Evolutionary conservation across 2,113 vertebrate species (phyloP), one percentile per base, ranked within the genome.

Genomic region (Arenaria interpres): DNA sequence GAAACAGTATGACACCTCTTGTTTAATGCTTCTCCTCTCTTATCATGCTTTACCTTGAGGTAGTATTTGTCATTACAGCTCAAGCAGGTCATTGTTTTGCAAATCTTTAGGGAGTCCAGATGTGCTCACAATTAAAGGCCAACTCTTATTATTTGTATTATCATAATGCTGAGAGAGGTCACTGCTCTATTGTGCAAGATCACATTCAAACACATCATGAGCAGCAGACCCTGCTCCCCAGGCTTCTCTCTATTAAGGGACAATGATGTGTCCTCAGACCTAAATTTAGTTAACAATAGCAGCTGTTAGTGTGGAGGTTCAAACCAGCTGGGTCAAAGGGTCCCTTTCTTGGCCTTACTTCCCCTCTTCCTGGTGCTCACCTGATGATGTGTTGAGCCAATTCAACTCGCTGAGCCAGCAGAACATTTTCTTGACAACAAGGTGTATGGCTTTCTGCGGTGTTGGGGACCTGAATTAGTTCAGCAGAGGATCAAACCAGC

Each of bases 201-300:
- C 84, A 59, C 86, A 28, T 76, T 84, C 41, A 87, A 89, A 91
- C 18, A 12, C 24, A 37, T 51, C 12, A 24, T 0, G 12, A 89
- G 39, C 69, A 82, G 46, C 86, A 84, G 60, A 63, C 8, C 76
- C 51, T 0, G 0, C 16, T 85, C 27, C 35, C 41, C 51, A 48
- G 73, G 43, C 60, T 95, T 89, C 64, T 78, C 79, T 90, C 73
- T 68, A 5, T 94, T 82, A 56, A 72, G 32, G 56, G 46, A 71
- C 32, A 92, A 90, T 80, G 54, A 74, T 69, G 67, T 53, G 88
- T 73, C 37, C 76, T 82, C 80, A 90, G 73, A 75, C 48, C 89
- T 93, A 96, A 95, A 95, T 96, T 95, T 96, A 96, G 93, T 60
- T 85, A 89, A 96, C 94, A 92, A 92, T 93, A 87, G 73, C 91